Base-by-base conservation (phyloP, 2,888 invertebrate species). In the Cactoblastis cactorum region DNA sequence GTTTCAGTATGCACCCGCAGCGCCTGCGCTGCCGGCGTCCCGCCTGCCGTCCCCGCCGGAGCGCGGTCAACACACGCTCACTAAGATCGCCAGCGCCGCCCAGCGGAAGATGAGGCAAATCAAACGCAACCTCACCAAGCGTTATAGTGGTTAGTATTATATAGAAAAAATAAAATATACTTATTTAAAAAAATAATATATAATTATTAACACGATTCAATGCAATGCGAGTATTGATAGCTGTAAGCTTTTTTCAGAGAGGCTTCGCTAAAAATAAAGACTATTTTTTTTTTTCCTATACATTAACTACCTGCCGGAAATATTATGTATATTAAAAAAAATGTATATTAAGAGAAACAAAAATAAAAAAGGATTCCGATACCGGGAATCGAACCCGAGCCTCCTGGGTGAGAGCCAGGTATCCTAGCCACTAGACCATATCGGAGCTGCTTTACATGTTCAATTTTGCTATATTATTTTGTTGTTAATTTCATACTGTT, bases 361-460 rank as follows among this genome's bases (percentile, higher is more conserved):
- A 53, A 12, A 11, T 51, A 59, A 76, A 86, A 81, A 81, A 62
- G 22, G 5, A 50, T 87, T 91, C 91, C 90, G 88, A 86, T 91
- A 91, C 91, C 91, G 91, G 91, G 90, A 91, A 90, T 91, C 90
- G 91, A 91, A 91, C 91, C 91, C 90, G 91, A 88, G 90, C 90
- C 90, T 90, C 85, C 89, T 89, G 89, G 90, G 87, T 91, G 90
- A 91, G 80, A 91, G 80, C 91, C 90, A 90, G 90, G 85, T 90
- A 90, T 91, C 90, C 91, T 91, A 91, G 86, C 91, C 91, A 91
- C 90, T 91, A 91, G 91, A 91, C 90, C 90, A 91, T 91, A 91
- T 87, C 88, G 90, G 90, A 90, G 2, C 3, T 65, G 28, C 0
- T 0, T 0, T 0, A 0, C 0, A 0, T 0, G 0, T 0, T n/a